Percentiles rank a stretch among this genome's conserved stretches.
Conservation (phyloP, 1,140 invertebrate species). For the Cyclina sinensis region DNA sequence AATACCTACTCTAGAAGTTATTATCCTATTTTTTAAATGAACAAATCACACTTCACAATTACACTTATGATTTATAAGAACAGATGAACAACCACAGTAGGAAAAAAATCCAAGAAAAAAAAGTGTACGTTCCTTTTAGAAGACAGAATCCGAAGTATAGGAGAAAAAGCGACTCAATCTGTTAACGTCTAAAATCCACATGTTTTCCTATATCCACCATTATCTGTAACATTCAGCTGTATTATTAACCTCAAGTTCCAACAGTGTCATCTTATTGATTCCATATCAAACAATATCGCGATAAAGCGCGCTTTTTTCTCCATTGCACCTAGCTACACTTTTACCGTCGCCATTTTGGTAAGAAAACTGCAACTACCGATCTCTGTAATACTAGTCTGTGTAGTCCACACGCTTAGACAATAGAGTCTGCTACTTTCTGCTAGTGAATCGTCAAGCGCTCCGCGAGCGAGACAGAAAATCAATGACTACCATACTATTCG, state of each 20-base stretch:
- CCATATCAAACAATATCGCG: slow-evolving; percentile 8
- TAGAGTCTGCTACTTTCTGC: slow-evolving; percentile 19
- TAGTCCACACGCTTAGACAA: slow-evolving; percentile 43
- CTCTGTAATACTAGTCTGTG: neutral
- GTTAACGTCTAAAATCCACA: neutral
- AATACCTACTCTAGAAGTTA: neutral
- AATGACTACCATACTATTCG: slow-evolving; percentile 36
- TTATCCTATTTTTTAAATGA: neutral
- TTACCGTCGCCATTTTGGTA: slow-evolving; percentile 44
- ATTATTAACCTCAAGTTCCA: neutral
- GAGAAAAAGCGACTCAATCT: slow-evolving; percentile 18
- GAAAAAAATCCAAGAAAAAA: neutral
- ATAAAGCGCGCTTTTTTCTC: slow-evolving; percentile 1
- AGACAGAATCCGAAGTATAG: neutral
- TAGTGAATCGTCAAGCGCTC: slow-evolving; percentile 18
- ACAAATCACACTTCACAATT: neutral
- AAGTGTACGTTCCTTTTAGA: neutral
- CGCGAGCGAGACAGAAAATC: slow-evolving; percentile 58
- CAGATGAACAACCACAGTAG: neutral
- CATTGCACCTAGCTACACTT: neutral
- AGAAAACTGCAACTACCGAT: neutral
- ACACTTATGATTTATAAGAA: neutral
- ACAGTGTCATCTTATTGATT: neutral
- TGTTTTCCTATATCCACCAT: neutral
- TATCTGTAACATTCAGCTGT: neutral